Base-by-base conservation (phyloP, 2,888 invertebrate species). In the Alloplasta piceator region DNA sequence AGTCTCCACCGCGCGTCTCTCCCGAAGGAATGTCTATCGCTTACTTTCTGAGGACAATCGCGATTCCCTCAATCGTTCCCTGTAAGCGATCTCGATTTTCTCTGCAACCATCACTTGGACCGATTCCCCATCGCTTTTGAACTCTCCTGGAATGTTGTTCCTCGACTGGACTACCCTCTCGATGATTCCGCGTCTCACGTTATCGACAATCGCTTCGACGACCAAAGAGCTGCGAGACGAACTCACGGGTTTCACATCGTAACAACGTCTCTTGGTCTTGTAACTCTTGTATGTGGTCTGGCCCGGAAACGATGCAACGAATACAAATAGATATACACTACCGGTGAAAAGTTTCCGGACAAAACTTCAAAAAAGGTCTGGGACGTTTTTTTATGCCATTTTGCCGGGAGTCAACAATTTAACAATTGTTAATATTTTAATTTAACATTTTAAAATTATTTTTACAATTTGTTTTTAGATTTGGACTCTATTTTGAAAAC, bases 161-260 rank as follows among this genome's bases (percentile, higher is more conserved):
- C 82, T 82, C 6, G 84, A 84, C 41, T 14, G 10, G 38, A 79
- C 58, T 55, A 88, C 82, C 61, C 70, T 86, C 12, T 86, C 80
- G 56, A 87, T 86, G 36, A 89, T 82, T 73, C 68, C 86, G 39
- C 84, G 84, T 14, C 83, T 84, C 73, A 89, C 67, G 76, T 72
- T 84, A 38, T 88, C 86, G 16, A 87, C 38, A 67, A 88, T 84
- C 38, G 85, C 86, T 63, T 85, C 83, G 5, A 83, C 85, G 6
- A 87, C 83, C 77, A 86, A 71, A 9, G 87, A 84, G 67, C 75
- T 82, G 10, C 83, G 76, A 0, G 85, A 83, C 48, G 39, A 58
- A 50, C 82, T 83, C 48, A 73, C 38, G 41, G 26, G 67, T 5
- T 80, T 67, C 10, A 75, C 63, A 5, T 78, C 82, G 56, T 82